Evolutionary conservation across 1,140 invertebrate species (phyloP).

Genomic region (Philaenus spumarius): DNA sequence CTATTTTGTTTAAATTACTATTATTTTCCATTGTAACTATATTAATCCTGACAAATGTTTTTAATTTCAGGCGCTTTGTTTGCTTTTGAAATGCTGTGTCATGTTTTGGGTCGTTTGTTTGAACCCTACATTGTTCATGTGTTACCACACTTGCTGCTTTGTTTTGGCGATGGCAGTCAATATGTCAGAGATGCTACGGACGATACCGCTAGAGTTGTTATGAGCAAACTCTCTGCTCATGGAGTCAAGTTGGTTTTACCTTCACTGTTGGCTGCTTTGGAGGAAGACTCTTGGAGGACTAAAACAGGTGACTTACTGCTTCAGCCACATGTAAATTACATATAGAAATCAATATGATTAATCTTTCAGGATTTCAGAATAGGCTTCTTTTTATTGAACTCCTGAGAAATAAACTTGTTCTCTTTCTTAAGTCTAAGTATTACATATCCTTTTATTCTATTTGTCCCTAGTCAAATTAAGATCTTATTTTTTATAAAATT

Average conservation of each 20-base stretch:
- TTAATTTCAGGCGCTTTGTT: slow-evolving; percentile 72
- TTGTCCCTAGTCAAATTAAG: no score
- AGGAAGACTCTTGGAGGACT: slow-evolving; percentile 98
- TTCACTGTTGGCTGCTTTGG: slow-evolving; percentile 83
- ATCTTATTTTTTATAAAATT: no score
- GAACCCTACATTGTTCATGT: slow-evolving; percentile 99
- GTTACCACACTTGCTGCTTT: slow-evolving; percentile 87
- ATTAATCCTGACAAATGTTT: no score
- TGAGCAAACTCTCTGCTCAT: slow-evolving; percentile 93
- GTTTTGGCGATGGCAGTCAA: slow-evolving; percentile 92
- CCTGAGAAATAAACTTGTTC: no score
- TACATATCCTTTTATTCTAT: no score
- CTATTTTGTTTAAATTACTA: no score
- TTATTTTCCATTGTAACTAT: no score
- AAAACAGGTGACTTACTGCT: slow-evolving; percentile 92
- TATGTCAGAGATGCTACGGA: slow-evolving; percentile 89
- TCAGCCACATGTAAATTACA: no score
- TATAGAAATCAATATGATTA: no score
- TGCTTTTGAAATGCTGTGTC: slow-evolving; percentile 96
- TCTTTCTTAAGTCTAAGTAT: no score
- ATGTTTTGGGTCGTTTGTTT: slow-evolving; percentile 90
- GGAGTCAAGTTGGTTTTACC: slow-evolving; percentile 92
- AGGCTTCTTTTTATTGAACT: no score
- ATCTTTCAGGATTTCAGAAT: no score
- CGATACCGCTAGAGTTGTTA: slow-evolving; percentile 90